Conservation (phyloP, 37 sponge, comb jelly and placozoan genomes). For the Theonella swinhoei region DNA sequence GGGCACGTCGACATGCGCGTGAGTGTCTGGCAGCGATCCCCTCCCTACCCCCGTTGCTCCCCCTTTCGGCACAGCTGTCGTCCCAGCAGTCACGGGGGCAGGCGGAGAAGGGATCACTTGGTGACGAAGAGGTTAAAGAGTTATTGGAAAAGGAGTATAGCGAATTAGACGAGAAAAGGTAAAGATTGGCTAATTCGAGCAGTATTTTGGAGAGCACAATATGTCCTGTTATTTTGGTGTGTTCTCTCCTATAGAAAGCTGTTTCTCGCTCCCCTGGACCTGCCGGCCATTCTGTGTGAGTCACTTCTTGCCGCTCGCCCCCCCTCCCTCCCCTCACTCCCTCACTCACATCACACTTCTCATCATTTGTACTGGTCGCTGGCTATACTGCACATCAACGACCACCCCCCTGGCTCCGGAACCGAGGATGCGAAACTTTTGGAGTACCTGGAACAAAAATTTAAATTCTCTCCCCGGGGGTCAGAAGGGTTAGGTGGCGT, state of each 20-base stretch:
- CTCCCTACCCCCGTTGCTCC: slow-evolving; percentile 35
- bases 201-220: too few relatives aligned
- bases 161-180: not conserved
- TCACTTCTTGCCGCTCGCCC: slow-evolving; percentile 21
- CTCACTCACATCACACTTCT: not conserved
- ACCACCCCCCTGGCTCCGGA: not conserved
- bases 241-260: too few relatives aligned
- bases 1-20: slow-evolving; percentile 15
- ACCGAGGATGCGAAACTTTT: not conserved
- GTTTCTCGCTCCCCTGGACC: slow-evolving; percentile 7
- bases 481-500: too few relatives aligned
- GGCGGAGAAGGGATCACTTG: not conserved
- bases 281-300: slow-evolving; percentile 22
- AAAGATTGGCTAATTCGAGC: not conserved
- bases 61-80: not conserved
- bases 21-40: slow-evolving; percentile 36
- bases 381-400: not conserved
- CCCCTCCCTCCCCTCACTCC: not conserved
- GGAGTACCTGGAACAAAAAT: not conserved
- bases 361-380: slow-evolving; percentile 41
- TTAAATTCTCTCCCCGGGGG: not conserved
- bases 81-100: not conserved
- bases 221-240: too few relatives aligned
- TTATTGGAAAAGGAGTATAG: not conserved
- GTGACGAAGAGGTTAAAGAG: not conserved